phyloP scores from a whole-genome alignment of 2,888 invertebrate genomes.

The Protodeltote pygarga region DNA sequence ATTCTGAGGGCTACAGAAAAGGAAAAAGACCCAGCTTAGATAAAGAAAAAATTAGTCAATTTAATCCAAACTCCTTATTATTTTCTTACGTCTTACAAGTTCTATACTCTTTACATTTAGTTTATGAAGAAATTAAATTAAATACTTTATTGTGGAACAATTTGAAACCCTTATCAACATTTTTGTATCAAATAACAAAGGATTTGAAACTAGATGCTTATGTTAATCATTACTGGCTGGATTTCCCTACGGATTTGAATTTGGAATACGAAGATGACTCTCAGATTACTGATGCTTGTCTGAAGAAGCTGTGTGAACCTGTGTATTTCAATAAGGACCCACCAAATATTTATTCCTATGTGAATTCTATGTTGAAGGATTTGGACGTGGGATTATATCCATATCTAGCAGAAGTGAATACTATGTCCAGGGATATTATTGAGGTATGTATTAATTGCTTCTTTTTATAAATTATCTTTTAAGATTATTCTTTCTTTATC shows the following conservation, averaged over 20 bases:
- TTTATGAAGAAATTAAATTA: constrained; percentile 96
- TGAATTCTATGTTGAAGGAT: constrained; percentile 89
- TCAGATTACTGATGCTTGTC: constrained; percentile 86
- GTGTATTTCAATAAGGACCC: constrained; percentile 88
- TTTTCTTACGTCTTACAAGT: constrained; percentile 92
- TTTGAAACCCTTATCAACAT: constrained; percentile 88
- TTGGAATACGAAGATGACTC: constrained; percentile 74
- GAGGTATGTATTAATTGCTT: constrained; percentile 84
- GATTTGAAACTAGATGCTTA: constrained; percentile 92
- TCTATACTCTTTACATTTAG: constrained; percentile 93
- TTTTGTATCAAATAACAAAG: constrained; percentile 91
- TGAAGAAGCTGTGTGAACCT: constrained; percentile 88
- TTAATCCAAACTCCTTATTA: constrained; percentile 89
- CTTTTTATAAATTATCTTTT: not conserved
- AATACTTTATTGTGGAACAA: constrained; percentile 90
- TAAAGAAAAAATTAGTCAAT: constrained; percentile 70
- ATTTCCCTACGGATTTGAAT: constrained; percentile 90
- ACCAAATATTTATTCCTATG: constrained; percentile 90
- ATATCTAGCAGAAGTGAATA: constrained; percentile 91
- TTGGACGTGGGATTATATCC: constrained; percentile 88
- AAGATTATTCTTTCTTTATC: not conserved
- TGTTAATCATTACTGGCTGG: constrained; percentile 93
- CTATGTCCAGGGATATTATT: constrained; percentile 90
- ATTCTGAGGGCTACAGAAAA: constrained; percentile 43
- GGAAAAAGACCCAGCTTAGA: constrained; percentile 47